Evolutionary conservation across 2,113 vertebrate species (phyloP).

Genomic region (Pachyramphus minor): DNA sequence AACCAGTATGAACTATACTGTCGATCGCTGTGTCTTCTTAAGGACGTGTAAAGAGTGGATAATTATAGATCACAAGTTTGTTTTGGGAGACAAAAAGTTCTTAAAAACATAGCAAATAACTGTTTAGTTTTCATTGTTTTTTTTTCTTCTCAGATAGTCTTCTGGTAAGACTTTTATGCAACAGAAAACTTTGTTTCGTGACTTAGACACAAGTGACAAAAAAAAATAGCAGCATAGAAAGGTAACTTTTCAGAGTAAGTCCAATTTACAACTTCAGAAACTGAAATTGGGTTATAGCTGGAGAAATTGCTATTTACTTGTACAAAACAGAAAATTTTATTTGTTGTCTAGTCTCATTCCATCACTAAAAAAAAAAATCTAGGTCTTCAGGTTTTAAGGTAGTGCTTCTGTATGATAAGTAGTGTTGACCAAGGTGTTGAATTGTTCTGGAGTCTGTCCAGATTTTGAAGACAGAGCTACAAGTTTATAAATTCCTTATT

Average conservation of each 20-base stretch:
- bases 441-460: neutral
- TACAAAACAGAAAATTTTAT: neutral
- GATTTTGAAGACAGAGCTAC: neutral
- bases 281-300: neutral
- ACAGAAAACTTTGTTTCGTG: neutral
- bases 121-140: neutral
- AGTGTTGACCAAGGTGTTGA: neutral
- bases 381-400: neutral
- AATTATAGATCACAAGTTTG: neutral
- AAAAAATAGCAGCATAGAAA: neutral
- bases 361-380: neutral
- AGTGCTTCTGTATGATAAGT: neutral
- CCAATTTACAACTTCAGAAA: neutral
- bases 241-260: neutral
- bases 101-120: neutral
- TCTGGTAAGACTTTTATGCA: neutral
- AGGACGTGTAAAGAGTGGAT: neutral
- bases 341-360: neutral
- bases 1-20: neutral
- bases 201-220: neutral
- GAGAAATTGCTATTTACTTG: neutral
- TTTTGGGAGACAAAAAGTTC: neutral
- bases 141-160: neutral
- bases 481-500: neutral
- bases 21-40: accelerated